Evolutionary conservation across 2,113 vertebrate species (phyloP), one percentile per base, ranked within the genome.

Genomic region (Miniopterus natalensis): DNA sequence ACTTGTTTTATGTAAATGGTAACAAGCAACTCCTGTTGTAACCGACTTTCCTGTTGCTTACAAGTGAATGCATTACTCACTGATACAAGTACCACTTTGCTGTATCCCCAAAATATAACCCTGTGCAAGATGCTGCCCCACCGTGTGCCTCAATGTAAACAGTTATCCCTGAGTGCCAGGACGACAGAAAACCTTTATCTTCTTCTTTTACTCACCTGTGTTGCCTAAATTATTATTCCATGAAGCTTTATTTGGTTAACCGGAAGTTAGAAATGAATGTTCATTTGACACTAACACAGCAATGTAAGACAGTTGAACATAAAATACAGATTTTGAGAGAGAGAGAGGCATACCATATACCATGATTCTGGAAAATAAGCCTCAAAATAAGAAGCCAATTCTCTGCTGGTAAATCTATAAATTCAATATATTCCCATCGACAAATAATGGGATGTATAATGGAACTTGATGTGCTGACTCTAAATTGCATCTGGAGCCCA

Each of bases 381-480:
- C 23, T 86, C 70, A 89, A 93, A 95, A 90, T 66, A 65, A 79
- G 55, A 92, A 94, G 18, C 45, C n/a, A 91, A 75, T 92, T 93
- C 59, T 90, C 47, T 40, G 77, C 17, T 79, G 78, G 78, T 10
- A 74, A 83, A 91, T 51, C 55, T 93, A 85, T 74, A 78, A 92
- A 86, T 86, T 78, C 49, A 93, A 84, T 93, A 78, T 79, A 53
- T 63, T 87, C 75, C 68, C 23, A 87, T 63, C 13, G 70, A 87
- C 75, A 93, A 77, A 66, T 6, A 27, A 83, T 31, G 36, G 51
- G 10, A 59, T n/a, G 0, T 84, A 10, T 96, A 96, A 93, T 80
- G 23, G 70, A 95, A 95, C 80, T 36, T 95, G 90, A 95, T 42
- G 49, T 87, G n/a, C 66, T 87, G n/a, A 79, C 57, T 90, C 23